Percentiles rank a stretch among this genome's conserved stretches.
phyloP scores from a whole-genome alignment of 92 coral and sea anemone species.

The Virgularia gustaviana region DNA sequence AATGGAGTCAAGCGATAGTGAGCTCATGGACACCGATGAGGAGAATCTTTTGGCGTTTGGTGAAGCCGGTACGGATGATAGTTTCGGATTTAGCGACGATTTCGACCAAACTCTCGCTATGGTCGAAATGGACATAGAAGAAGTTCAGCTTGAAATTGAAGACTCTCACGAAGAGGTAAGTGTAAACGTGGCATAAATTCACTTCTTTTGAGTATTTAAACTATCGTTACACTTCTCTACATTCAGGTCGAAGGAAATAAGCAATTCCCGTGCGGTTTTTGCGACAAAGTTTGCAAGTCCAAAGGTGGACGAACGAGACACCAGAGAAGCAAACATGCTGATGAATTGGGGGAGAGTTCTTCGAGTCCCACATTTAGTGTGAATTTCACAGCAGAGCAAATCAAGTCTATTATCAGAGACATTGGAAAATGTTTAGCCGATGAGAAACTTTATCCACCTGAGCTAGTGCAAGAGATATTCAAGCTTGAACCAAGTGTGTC shows the following conservation, averaged over 20 bases:
- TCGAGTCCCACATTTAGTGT: neutral
- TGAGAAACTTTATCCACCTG: neutral
- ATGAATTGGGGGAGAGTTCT: neutral
- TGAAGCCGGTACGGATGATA: neutral
- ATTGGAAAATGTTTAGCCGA: neutral
- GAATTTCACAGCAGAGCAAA: neutral
- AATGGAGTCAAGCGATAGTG: neutral
- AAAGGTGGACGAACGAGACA: conserved; percentile 14
- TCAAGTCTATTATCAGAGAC: neutral
- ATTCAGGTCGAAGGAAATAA: conserved; percentile 15
- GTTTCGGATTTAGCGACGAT: neutral
- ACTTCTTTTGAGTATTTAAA: neutral
- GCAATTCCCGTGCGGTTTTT: conserved; percentile 15
- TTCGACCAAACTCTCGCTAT: conserved; percentile 10
- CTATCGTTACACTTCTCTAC: neutral
- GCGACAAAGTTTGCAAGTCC: conserved; percentile 18
- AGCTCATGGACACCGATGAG: neutral
- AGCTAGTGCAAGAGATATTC: neutral
- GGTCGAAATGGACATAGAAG: conserved; percentile 11
- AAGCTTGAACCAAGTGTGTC: conserved; percentile 20
- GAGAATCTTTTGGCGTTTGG: neutral
- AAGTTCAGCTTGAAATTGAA: neutral
- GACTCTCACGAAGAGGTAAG: conserved; percentile 18
- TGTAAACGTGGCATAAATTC: neutral
- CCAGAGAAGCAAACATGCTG: neutral